Conservation (phyloP, 2,797 vertebrate genomes). For the Acomys russatus region DNA sequence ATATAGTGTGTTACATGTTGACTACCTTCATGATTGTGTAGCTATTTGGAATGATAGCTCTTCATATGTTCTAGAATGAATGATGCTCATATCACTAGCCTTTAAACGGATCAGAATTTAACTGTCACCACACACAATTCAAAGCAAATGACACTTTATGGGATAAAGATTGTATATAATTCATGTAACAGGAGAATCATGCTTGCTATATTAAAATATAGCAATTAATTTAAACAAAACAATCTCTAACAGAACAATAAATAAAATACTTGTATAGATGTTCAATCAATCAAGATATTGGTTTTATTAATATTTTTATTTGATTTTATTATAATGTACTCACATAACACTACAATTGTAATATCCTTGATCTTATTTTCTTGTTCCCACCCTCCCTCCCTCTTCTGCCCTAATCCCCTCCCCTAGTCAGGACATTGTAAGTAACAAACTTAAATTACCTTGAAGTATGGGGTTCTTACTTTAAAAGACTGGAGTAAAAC, state of each 20-base stretch:
- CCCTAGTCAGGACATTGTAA: not conserved
- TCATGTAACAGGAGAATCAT: not conserved
- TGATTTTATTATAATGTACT: too few relatives aligned
- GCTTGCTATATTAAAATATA: not conserved
- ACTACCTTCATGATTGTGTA: too few relatives aligned
- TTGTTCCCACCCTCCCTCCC: too few relatives aligned
- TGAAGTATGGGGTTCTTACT: not conserved
- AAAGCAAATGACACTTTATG: not conserved
- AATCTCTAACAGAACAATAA: not conserved
- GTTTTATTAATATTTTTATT: too few relatives aligned
- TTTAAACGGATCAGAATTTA: not conserved
- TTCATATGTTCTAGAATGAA: fast-evolving
- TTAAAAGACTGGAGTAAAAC: not conserved
- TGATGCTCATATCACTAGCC: not conserved
- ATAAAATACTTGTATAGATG: not conserved
- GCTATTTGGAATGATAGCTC: not conserved
- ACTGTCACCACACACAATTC: not conserved
- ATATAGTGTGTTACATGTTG: too few relatives aligned
- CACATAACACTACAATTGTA: too few relatives aligned
- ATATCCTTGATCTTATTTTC: too few relatives aligned
- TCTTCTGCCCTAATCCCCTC: too few relatives aligned
- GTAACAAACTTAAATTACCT: not conserved
- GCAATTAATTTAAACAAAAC: not conserved
- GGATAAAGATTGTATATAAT: not conserved
- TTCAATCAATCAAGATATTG: not conserved